phyloP scores from a whole-genome alignment of 2,888 invertebrate genomes.

The Teinopalpus imperialis region DNA sequence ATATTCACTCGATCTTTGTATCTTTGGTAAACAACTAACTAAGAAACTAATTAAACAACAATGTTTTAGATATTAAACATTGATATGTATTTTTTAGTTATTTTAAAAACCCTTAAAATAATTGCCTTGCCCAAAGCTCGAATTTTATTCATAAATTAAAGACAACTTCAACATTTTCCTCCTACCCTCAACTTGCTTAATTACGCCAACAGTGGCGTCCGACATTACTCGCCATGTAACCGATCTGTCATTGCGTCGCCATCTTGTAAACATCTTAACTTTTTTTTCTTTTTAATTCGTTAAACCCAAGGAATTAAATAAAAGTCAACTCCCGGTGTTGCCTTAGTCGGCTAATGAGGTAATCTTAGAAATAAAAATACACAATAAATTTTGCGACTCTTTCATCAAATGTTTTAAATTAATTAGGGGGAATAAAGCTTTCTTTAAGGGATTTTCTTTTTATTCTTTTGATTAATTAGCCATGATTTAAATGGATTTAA shows the following conservation, averaged over 20 bases:
- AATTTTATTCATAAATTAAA: too few relatives aligned
- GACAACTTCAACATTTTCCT: too few relatives aligned
- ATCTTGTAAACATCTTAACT: slow-evolving; percentile 43
- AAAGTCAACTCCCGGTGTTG: slow-evolving; percentile 48
- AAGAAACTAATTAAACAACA: too few relatives aligned
- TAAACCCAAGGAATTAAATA: too few relatives aligned
- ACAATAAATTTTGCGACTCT: slow-evolving; percentile 9
- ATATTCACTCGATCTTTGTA: too few relatives aligned
- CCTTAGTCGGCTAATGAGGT: slow-evolving; percentile 41
- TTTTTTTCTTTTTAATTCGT: slow-evolving; percentile 45
- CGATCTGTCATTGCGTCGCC: slow-evolving; percentile 69
- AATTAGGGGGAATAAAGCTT: slow-evolving; percentile 31
- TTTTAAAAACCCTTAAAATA: too few relatives aligned
- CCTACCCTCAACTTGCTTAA: slow-evolving; percentile 42
- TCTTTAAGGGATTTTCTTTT: too few relatives aligned
- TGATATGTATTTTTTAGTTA: too few relatives aligned
- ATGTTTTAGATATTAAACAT: too few relatives aligned
- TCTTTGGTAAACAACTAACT: too few relatives aligned
- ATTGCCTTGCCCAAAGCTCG: too few relatives aligned
- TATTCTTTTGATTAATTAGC: slow-evolving; percentile 27
- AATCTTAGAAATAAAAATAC: slow-evolving; percentile 42
- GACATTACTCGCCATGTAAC: slow-evolving; percentile 70
- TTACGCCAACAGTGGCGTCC: slow-evolving; percentile 52
- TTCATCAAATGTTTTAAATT: slow-evolving; percentile 23
- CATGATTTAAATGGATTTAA: slow-evolving; percentile 26